phyloP scores from a whole-genome alignment of 1,140 invertebrate genomes.

The Pygmarrhopalites habei region DNA sequence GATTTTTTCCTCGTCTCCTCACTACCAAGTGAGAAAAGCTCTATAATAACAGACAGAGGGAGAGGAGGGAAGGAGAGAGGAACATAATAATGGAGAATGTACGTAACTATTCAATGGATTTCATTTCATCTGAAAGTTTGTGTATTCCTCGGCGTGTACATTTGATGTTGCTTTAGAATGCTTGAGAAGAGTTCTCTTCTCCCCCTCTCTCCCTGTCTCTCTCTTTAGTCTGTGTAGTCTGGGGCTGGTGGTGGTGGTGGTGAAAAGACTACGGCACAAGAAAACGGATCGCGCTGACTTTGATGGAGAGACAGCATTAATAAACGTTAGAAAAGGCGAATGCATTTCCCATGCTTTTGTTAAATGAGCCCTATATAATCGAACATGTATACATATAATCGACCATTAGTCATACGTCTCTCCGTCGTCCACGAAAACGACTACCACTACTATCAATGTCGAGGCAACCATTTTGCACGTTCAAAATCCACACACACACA shows the following conservation, averaged over 20 bases:
- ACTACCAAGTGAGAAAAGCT: too few relatives aligned
- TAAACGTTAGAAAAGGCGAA: conserved; percentile 39
- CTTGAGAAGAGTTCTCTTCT: too few relatives aligned
- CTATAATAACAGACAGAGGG: too few relatives aligned
- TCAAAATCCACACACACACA: background rate
- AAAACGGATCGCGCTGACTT: conserved; percentile 38
- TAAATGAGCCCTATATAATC: conserved; percentile 41
- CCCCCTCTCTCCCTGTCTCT: too few relatives aligned
- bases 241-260: conserved; percentile 18
- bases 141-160: background rate
- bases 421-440: background rate
- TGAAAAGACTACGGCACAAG: conserved; percentile 36
- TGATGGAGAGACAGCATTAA: conserved; percentile 38
- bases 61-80: background rate
- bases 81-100: background rate
- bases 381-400: too few relatives aligned
- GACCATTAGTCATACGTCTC: too few relatives aligned
- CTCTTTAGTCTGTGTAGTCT: too few relatives aligned
- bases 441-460: background rate
- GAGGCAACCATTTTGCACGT: background rate
- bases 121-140: conserved; percentile 1
- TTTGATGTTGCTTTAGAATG: background rate
- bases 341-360: conserved; percentile 40
- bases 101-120: conserved; percentile 8
- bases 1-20: too few relatives aligned